These are phyloP conservation scores for Malaclemys terrapin DNA, from an alignment of 2,113 vertebrate genomes.

Conservation along the genomic window DNA sequence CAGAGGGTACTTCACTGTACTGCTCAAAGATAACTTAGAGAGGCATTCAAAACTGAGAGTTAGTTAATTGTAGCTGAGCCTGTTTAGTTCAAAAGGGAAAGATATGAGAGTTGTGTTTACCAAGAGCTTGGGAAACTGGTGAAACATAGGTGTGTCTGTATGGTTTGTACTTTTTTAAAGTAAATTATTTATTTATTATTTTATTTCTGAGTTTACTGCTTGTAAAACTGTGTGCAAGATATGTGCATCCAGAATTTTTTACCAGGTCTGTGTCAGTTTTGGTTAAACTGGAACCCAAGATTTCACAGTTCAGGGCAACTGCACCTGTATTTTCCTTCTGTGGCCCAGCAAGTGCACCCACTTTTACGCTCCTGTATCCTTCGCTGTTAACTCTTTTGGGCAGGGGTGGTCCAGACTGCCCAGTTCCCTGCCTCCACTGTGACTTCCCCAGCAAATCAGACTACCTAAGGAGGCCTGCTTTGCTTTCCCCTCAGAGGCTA, in stretches of 20 bases:
- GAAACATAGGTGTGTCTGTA: not conserved
- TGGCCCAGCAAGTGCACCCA: too few relatives aligned
- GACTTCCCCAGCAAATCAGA: too few relatives aligned
- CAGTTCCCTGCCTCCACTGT: too few relatives aligned
- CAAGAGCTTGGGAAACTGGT: not conserved
- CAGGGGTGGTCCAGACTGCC: too few relatives aligned
- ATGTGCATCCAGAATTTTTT: not conserved
- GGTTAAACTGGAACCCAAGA: not conserved
- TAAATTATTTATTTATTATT: too few relatives aligned
- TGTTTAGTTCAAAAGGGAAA: not conserved
- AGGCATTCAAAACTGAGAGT: not conserved
- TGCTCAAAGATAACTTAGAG: not conserved
- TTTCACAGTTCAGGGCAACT: too few relatives aligned
- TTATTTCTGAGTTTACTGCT: not conserved
- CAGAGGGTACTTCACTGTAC: not conserved
- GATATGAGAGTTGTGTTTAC: not conserved
- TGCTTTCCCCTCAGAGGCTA: too few relatives aligned
- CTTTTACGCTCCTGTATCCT: too few relatives aligned
- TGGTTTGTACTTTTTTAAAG: not conserved
- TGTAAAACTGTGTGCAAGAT: not conserved
- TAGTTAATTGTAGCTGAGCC: not conserved
- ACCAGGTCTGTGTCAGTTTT: not conserved
- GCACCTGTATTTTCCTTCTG: too few relatives aligned
- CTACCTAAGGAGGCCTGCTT: too few relatives aligned
- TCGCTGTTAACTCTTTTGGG: too few relatives aligned